phyloP scores from a whole-genome alignment of 1,140 invertebrate species.

The Lamellibrachia luymesi region DNA sequence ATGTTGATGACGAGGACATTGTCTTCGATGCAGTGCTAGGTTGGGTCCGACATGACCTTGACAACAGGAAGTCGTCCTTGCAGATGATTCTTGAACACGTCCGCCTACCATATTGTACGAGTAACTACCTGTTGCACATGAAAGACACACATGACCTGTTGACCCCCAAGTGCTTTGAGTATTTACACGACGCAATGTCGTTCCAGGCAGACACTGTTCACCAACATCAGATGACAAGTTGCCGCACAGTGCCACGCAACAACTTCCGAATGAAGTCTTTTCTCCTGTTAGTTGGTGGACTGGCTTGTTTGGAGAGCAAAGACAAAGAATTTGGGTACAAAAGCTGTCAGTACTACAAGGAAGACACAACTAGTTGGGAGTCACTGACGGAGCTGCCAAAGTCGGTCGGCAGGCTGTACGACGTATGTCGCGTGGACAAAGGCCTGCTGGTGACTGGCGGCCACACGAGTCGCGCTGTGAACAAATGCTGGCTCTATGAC shows the following conservation, averaged over 20 bases:
- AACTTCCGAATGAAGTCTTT: no score
- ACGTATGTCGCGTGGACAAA: no score
- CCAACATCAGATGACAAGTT: not conserved
- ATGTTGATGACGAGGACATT: not conserved
- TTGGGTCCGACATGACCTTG: not conserved
- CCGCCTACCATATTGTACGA: not conserved
- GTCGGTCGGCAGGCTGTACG: no score
- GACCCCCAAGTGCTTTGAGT: not conserved
- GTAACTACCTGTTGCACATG: not conserved
- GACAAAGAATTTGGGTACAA: no score
- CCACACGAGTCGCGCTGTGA: not conserved
- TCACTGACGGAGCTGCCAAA: no score
- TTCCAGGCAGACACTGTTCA: not conserved
- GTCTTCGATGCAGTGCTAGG: not conserved
- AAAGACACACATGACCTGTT: not conserved
- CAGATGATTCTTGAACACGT: not conserved
- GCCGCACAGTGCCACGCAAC: not conserved
- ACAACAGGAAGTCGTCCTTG: not conserved
- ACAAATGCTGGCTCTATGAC: conserved; percentile 14
- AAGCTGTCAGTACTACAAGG: no score
- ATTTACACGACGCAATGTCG: not conserved
- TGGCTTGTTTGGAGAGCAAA: no score
- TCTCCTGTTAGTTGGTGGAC: no score
- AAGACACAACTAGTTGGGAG: no score
- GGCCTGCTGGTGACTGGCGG: no score